phyloP scores from a whole-genome alignment of 2,113 vertebrate genomes.

The Irena cyanogastra region DNA sequence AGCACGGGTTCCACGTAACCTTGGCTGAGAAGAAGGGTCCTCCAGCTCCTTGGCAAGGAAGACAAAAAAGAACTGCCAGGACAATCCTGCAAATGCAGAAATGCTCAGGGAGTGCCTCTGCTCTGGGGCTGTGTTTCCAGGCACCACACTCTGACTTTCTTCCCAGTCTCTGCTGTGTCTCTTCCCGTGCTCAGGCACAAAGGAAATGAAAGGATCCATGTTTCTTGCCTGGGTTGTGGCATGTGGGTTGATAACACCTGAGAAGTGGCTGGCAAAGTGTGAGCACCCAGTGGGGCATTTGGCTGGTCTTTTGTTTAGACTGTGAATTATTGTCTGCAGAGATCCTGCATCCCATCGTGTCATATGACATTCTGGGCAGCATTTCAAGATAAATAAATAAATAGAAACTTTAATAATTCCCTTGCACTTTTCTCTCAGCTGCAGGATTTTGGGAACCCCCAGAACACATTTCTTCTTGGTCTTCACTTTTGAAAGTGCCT shows the following conservation, averaged over 20 bases:
- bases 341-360: neutral
- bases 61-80: neutral
- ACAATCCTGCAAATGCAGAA: neutral
- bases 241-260: neutral
- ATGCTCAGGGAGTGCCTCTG: neutral
- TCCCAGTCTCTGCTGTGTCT: neutral
- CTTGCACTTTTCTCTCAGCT: neutral
- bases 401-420: neutral
- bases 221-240: neutral
- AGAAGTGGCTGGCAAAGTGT: neutral
- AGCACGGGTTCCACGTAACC: rapidly evolving
- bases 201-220: neutral
- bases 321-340: neutral
- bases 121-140: neutral
- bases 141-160: neutral
- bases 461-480: neutral
- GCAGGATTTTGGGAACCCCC: neutral
- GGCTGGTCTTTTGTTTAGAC: neutral
- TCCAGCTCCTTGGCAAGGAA: neutral
- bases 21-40: neutral
- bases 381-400: conserved; percentile 28
- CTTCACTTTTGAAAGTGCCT: neutral
- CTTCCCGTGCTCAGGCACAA: neutral
- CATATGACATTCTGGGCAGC: neutral
- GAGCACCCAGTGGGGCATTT: neutral